phyloP scores from a whole-genome alignment of 92 coral and sea anemone genomes.

The Galaxea fascicularis region DNA sequence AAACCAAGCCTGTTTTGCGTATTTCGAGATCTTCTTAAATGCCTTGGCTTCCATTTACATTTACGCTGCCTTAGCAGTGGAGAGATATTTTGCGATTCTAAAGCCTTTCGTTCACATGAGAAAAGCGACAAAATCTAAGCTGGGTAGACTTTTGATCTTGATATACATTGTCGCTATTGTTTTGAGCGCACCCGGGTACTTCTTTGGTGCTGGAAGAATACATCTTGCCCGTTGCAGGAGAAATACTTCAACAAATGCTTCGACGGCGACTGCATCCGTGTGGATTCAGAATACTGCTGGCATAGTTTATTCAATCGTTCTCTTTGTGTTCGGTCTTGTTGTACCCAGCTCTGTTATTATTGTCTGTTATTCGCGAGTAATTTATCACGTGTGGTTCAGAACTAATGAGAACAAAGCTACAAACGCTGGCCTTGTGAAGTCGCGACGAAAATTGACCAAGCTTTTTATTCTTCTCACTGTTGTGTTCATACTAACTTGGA shows the following conservation, averaged over 20 bases:
- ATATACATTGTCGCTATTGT: constrained; percentile 4
- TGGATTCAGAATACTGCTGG: constrained; percentile 11
- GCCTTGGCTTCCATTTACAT: constrained; percentile 31
- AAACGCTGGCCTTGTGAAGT: constrained; percentile 43
- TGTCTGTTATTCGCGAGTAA: constrained; percentile 49
- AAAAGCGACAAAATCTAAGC: constrained; percentile 11
- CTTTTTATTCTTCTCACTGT: constrained; percentile 44
- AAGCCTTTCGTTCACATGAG: constrained; percentile 36
- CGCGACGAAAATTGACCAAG: constrained; percentile 66
- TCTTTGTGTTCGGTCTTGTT: constrained; percentile 32
- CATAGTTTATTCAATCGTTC: neutral
- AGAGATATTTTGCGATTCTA: constrained; percentile 41
- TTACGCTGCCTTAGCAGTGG: constrained; percentile 23
- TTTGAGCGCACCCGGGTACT: constrained; percentile 7
- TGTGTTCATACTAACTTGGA: constrained; percentile 55
- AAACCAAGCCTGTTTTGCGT: neutral
- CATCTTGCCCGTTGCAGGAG: neutral
- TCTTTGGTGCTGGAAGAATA: neutral
- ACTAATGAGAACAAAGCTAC: constrained; percentile 28
- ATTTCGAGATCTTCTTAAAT: neutral
- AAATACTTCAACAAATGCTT: neutral
- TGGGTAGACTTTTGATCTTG: neutral
- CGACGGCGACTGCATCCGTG: neutral
- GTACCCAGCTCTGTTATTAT: constrained; percentile 44
- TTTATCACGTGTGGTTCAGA: constrained; percentile 59